Base-by-base conservation (phyloP, 2,888 invertebrate species). In the Carcina quercana region DNA sequence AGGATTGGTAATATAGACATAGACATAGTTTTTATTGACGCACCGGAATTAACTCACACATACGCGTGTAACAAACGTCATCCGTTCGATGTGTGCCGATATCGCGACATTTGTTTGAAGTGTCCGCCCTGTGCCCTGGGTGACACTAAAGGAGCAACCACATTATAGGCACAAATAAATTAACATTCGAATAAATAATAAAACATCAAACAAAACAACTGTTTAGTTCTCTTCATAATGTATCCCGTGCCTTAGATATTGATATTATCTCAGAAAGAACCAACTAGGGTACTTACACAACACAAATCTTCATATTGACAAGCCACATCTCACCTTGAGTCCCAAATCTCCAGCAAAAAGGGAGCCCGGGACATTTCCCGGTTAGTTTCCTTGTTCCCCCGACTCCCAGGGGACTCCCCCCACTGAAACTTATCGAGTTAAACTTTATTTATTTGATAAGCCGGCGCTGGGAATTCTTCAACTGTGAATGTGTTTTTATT, bases 401-500 rank as follows among this genome's bases (percentile, higher is more conserved):
- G 35, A 43, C 49, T 56, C 62, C 55, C 19, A 30, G 48, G 47
- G 52, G 57, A 40, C 35, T 35, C 37, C 37, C n/a, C 30, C 37
- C 47, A 43, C 49, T 47, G 59, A 56, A 71, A 69, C 68, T 72
- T 69, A 67, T 70, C 58, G 65, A 62, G 65, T 66, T 63, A 59
- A 68, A 71, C 65, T 34, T 34, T 34, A 34, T 34, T 73, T 73
- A 70, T 70, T 68, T 62, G 65, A 69, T 68, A 69, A 66, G 55
- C 53, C 46, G 33, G 33, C 38, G 45, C 37, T 47, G 28, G 28
- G 50, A 38, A 15, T 24, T 14, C 10, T 21, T 5, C 14, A 28
- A 13, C 10, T 29, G 14, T 20, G 35, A 34, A 39, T 35, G 35
- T 20, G 35, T 35, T 37, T 37, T 38, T 40, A 36, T 41, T 37